Conservation (phyloP, 1,140 invertebrate genomes). For the Homalodisca vitripennis region DNA sequence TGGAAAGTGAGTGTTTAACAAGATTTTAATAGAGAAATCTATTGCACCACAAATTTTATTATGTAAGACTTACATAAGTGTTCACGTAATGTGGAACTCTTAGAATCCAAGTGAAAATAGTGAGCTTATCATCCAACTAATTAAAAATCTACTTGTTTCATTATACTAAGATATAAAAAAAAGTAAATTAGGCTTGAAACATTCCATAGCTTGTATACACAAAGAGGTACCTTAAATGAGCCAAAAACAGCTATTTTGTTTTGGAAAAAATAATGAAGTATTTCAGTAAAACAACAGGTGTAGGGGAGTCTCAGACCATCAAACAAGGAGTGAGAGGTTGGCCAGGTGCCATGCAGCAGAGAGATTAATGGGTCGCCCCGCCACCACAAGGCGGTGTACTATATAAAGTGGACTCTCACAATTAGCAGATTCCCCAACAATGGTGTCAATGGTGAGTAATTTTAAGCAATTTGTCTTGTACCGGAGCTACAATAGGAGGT, state of each 20-base stretch:
- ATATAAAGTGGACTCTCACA: not conserved
- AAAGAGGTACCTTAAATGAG: not conserved
- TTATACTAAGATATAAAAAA: too few species aligned
- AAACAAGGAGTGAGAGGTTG: not conserved
- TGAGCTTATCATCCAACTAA: too few species aligned
- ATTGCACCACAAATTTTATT: too few species aligned
- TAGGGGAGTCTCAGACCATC: not conserved
- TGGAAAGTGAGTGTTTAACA: too few species aligned
- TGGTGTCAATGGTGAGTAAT: not conserved
- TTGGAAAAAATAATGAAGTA: not conserved
- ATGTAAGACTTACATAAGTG: too few species aligned
- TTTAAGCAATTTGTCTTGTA: not conserved
- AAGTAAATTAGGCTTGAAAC: too few species aligned
- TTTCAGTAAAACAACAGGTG: not conserved
- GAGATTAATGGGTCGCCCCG: not conserved
- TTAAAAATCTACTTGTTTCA: too few species aligned
- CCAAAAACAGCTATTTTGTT: slow-evolving; percentile 8
- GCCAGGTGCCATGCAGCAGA: not conserved
- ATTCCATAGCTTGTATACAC: too few species aligned
- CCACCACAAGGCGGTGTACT: not conserved
- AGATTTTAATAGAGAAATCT: too few species aligned
- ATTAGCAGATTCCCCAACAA: not conserved
- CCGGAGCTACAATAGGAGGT: too few species aligned
- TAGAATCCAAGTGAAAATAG: too few species aligned
- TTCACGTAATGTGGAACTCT: too few species aligned